Conservation (phyloP, 2,797 vertebrate species). For the Cercopithecus hamlyni region DNA sequence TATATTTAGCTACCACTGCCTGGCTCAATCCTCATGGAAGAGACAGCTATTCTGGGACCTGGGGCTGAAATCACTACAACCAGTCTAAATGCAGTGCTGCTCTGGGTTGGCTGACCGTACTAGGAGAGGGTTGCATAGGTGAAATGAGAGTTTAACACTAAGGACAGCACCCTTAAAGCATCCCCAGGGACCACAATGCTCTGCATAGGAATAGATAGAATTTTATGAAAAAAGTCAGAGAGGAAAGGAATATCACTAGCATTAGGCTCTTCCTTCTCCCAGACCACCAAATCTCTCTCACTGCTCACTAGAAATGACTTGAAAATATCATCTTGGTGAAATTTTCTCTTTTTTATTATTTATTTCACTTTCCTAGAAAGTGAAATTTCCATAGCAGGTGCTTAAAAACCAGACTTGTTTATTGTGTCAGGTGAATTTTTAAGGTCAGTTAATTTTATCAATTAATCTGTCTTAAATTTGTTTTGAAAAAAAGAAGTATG, state of each 20-base stretch:
- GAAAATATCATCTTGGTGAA: not conserved
- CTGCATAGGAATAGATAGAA: too few relatives aligned
- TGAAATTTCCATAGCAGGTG: not conserved
- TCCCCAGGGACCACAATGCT: not conserved
- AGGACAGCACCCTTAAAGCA: not conserved
- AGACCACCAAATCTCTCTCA: not conserved
- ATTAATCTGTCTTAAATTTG: not conserved
- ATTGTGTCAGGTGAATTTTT: not conserved
- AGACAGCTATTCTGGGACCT: not conserved
- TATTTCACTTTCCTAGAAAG: not conserved
- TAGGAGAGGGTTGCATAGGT: not conserved
- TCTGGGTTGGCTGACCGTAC: not conserved
- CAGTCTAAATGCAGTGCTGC: fast-evolving
- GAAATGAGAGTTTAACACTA: not conserved
- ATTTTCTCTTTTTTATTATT: not conserved
- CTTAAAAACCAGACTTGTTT: not conserved
- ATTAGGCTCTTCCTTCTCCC: not conserved
- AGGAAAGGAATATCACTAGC: not conserved
- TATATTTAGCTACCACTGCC: not conserved
- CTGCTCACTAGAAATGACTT: not conserved
- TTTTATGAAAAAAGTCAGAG: not conserved
- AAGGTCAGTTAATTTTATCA: not conserved
- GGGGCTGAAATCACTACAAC: not conserved
- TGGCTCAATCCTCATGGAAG: not conserved
- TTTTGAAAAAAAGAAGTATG: not conserved